Evolutionary conservation across 2,888 invertebrate species (phyloP).

Genomic region (Apoda limacodes): DNA sequence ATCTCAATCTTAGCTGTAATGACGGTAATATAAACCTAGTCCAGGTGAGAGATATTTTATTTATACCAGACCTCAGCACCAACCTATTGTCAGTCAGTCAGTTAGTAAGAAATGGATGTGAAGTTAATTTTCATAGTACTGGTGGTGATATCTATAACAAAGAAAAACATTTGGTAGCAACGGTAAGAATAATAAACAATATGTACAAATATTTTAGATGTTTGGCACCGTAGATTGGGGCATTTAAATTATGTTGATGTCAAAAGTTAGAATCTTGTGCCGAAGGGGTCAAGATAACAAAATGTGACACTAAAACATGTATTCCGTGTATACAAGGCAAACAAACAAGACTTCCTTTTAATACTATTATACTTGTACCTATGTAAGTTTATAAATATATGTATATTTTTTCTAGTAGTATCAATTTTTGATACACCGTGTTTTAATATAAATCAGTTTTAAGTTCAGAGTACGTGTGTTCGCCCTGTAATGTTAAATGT

Average conservation of each 20-base stretch:
- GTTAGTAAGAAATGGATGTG: slow-evolving; percentile 17
- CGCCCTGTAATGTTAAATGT: too few species aligned
- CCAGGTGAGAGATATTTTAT: slow-evolving; percentile 21
- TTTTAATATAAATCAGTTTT: too few species aligned
- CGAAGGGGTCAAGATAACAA: slow-evolving; percentile 7
- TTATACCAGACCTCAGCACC: slow-evolving; percentile 20
- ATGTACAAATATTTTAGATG: slow-evolving; percentile 9
- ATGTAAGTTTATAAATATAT: too few species aligned
- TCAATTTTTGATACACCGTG: too few species aligned
- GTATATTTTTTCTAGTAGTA: too few species aligned
- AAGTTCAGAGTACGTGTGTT: too few species aligned
- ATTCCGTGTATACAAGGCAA: slow-evolving; percentile 19
- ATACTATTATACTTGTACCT: too few species aligned
- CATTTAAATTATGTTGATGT: slow-evolving; percentile 13
- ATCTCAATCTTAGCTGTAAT: slow-evolving; percentile 5
- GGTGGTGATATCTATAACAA: slow-evolving; percentile 12
- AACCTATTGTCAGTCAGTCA: slow-evolving; percentile 21
- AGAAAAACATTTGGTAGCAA: slow-evolving; percentile 8
- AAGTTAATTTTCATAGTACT: slow-evolving; percentile 14
- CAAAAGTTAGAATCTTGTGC: slow-evolving; percentile 9
- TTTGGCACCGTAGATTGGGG: slow-evolving; percentile 15
- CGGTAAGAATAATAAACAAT: slow-evolving; percentile 7
- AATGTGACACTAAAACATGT: slow-evolving; percentile 8
- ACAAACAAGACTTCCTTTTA: slow-evolving; percentile 18
- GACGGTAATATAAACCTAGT: slow-evolving; percentile 10